phyloP scores from a whole-genome alignment of 2,888 invertebrate species.

The Nomada ferruginata region DNA sequence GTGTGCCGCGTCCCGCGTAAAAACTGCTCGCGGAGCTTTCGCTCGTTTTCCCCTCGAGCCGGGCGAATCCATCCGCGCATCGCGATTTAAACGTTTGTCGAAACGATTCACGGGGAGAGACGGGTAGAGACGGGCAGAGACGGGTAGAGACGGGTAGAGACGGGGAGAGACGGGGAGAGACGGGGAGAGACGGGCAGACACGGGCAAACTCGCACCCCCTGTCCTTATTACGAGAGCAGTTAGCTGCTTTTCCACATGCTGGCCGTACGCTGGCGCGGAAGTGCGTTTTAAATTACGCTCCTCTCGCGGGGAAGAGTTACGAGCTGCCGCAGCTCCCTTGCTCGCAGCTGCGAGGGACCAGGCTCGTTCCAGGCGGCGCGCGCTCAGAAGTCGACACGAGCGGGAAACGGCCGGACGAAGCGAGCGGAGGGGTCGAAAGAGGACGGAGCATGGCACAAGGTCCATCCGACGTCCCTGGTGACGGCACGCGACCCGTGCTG shows the following conservation, averaged over 20 bases:
- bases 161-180: too few species aligned
- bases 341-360: slow-evolving; percentile 52
- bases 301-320: slow-evolving; percentile 57
- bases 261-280: slow-evolving; percentile 22
- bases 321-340: slow-evolving; percentile 42
- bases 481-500: slow-evolving; percentile 64
- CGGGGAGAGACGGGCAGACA: too few species aligned
- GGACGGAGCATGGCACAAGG: background rate
- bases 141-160: background rate
- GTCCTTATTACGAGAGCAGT: slow-evolving; percentile 22
- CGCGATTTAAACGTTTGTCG: background rate
- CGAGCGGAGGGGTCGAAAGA: slow-evolving; percentile 4
- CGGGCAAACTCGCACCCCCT: background rate
- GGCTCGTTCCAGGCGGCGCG: slow-evolving; percentile 24
- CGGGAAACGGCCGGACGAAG: background rate
- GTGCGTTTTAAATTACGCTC: slow-evolving; percentile 58
- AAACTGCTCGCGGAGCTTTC: slow-evolving; percentile 14
- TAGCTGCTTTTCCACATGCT: slow-evolving; percentile 32
- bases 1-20: slow-evolving; percentile 39
- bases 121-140: background rate
- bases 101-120: background rate
- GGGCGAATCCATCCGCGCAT: background rate
- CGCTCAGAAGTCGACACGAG: slow-evolving; percentile 32
- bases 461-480: slow-evolving; percentile 20
- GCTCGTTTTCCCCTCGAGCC: background rate